Conservation (phyloP, 2,888 invertebrate genomes). For the Mactromeris polynyma region DNA sequence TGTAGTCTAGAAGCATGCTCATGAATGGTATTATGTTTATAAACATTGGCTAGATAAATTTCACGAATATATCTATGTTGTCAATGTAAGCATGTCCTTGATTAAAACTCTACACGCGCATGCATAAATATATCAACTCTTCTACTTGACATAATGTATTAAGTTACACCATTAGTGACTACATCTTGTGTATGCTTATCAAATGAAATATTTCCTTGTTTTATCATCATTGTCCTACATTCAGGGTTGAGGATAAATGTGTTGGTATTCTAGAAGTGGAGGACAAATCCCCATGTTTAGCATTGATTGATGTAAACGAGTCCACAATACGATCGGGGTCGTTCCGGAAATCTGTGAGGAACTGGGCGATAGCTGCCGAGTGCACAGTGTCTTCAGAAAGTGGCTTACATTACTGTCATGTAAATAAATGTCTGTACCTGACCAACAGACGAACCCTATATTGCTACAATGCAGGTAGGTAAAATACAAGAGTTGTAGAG, state of each 20-base stretch:
- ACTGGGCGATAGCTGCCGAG: neutral
- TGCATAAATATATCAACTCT: neutral
- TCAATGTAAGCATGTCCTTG: neutral
- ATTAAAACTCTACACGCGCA: neutral
- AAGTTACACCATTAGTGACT: neutral
- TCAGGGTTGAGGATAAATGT: neutral
- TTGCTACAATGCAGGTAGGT: conserved; percentile 18
- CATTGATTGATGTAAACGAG: neutral
- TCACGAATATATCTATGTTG: neutral
- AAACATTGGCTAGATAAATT: too few relatives aligned
- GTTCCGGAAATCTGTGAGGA: neutral
- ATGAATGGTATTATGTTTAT: too few relatives aligned
- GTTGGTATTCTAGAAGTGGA: conserved; percentile 11
- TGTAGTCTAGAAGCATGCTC: too few relatives aligned
- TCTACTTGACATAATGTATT: neutral
- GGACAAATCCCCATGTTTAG: neutral
- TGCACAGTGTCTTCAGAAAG: conserved; percentile 27
- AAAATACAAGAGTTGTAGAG: too few relatives aligned
- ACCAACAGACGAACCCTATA: conserved; percentile 21
- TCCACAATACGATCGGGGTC: neutral
- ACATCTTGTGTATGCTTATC: too few relatives aligned
- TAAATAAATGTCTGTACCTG: neutral
- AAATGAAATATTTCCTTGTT: too few relatives aligned
- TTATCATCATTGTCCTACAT: neutral
- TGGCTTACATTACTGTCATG: conserved; percentile 16